Percentiles rank a stretch among this genome's conserved stretches.
These are phyloP conservation scores for Thalpophila matura DNA, from an alignment of 2,888 invertebrate species.

Conservation along the genomic window DNA sequence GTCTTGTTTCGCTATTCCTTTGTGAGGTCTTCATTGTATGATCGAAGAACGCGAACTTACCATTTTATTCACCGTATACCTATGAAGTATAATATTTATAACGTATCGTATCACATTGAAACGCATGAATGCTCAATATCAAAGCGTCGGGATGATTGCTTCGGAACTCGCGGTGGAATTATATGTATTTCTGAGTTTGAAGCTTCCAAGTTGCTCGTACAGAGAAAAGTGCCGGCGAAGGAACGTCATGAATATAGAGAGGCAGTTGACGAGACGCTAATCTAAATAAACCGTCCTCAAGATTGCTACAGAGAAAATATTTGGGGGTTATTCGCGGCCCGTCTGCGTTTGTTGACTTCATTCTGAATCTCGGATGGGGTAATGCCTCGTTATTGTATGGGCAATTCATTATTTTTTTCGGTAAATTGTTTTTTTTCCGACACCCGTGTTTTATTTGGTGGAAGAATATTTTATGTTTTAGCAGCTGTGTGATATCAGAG, in stretches of 20 bases:
- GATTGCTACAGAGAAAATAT: constrained; percentile 73
- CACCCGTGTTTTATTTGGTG: not conserved
- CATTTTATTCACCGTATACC: constrained; percentile 27
- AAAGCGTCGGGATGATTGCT: constrained; percentile 62
- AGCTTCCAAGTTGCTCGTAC: constrained; percentile 63
- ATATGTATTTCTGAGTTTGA: constrained; percentile 69
- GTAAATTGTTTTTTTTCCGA: constrained; percentile 28
- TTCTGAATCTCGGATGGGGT: constrained; percentile 42
- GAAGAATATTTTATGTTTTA: not conserved
- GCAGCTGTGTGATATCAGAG: not conserved
- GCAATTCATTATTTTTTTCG: constrained; percentile 23
- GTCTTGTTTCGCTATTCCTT: constrained; percentile 36
- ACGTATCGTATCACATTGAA: constrained; percentile 53
- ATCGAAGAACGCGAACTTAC: constrained; percentile 25
- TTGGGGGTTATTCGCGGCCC: constrained; percentile 65
- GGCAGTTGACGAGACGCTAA: constrained; percentile 73
- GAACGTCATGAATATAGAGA: constrained; percentile 77
- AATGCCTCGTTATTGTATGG: constrained; percentile 45
- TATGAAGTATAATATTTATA: constrained; percentile 21
- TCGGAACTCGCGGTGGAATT: constrained; percentile 64
- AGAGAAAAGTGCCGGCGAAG: constrained; percentile 66
- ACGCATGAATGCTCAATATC: constrained; percentile 60
- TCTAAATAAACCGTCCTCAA: constrained; percentile 76
- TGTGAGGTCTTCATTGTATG: constrained; percentile 23
- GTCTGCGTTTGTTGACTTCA: constrained; percentile 65